Conservation (phyloP, 2,888 invertebrate species). For the Salticus scenicus region DNA sequence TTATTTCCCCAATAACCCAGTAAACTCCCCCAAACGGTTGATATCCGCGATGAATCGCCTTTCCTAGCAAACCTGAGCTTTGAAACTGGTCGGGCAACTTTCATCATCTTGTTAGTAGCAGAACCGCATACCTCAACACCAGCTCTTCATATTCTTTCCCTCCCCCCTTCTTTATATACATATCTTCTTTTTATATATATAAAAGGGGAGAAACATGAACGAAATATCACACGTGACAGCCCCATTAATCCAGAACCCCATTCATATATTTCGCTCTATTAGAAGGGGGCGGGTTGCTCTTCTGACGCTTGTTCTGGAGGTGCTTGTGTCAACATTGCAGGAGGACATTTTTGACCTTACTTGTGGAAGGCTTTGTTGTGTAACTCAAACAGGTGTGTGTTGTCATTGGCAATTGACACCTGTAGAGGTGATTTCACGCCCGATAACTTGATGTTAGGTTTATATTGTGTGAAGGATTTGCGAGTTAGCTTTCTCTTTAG, state of each 20-base stretch:
- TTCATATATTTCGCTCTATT: constrained; percentile 66
- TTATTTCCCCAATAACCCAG: neutral
- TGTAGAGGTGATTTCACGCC: constrained; percentile 54
- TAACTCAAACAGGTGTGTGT: constrained; percentile 40
- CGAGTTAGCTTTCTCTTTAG: too few relatives aligned
- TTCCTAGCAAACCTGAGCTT: neutral
- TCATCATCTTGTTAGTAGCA: constrained; percentile 67
- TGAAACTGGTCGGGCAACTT: constrained; percentile 54
- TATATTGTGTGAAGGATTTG: neutral
- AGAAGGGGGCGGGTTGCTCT: constrained; percentile 27
- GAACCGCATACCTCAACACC: constrained; percentile 65
- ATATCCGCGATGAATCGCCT: constrained; percentile 9
- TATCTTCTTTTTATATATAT: neutral
- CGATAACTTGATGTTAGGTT: neutral
- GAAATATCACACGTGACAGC: constrained; percentile 59
- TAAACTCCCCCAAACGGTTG: neutral
- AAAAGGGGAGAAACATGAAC: constrained; percentile 10
- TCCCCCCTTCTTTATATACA: neutral
- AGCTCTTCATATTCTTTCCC: constrained; percentile 18
- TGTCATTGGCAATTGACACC: constrained; percentile 47
- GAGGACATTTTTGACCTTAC: constrained; percentile 15
- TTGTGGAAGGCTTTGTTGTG: constrained; percentile 30
- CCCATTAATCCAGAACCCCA: constrained; percentile 55
- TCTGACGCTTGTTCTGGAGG: constrained; percentile 48
- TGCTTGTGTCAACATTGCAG: constrained; percentile 62